Evolutionary conservation across 2,888 invertebrate species (phyloP).

Genomic region (Dryadula phaetusa): DNA sequence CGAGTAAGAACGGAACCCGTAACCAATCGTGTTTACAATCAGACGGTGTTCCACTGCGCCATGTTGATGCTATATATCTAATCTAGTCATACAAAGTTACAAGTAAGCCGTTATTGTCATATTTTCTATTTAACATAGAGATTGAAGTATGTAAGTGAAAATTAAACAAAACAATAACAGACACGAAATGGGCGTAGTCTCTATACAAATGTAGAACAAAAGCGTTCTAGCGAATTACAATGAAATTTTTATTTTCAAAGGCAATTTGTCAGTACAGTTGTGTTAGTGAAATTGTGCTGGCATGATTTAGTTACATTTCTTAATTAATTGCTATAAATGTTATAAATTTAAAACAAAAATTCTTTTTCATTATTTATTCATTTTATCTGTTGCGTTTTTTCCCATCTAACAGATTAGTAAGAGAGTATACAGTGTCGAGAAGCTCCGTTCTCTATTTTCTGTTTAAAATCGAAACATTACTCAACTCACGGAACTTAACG

Average conservation of each 20-base stretch:
- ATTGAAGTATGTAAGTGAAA: not conserved
- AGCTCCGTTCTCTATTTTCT: too few species aligned
- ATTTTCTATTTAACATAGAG: slow-evolving; percentile 2
- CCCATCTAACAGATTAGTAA: too few species aligned
- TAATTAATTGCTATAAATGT: not conserved
- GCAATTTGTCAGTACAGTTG: not conserved
- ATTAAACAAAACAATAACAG: not conserved
- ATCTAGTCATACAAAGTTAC: not conserved
- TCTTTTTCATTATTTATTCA: too few species aligned
- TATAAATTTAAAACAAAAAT: too few species aligned
- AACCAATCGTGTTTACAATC: too few species aligned
- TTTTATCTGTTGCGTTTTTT: too few species aligned
- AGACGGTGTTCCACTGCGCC: too few species aligned
- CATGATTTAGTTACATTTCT: not conserved
- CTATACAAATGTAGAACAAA: not conserved
- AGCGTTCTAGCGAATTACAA: not conserved
- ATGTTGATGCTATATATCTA: too few species aligned
- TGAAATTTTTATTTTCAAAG: not conserved
- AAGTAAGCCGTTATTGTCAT: not conserved
- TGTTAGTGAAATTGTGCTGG: not conserved
- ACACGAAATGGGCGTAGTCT: not conserved
- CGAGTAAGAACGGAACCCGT: too few species aligned
- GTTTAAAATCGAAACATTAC: too few species aligned
- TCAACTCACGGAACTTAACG: too few species aligned
- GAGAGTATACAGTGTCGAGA: too few species aligned